phyloP scores from a whole-genome alignment of 2,113 vertebrate genomes.

The Chloebia gouldiae region DNA sequence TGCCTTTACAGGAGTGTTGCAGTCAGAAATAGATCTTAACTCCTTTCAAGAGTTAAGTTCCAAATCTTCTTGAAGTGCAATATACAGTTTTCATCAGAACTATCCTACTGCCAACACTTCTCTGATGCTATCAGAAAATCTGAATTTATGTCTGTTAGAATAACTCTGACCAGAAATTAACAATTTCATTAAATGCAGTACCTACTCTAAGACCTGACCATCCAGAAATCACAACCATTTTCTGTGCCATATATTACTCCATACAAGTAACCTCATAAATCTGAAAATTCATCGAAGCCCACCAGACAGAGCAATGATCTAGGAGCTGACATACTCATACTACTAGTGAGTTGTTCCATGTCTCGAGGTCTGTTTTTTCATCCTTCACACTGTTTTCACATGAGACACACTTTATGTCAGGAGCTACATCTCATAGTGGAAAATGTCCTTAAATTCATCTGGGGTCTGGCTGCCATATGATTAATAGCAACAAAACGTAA shows the following conservation, averaged over 20 bases:
- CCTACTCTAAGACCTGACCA: neutral
- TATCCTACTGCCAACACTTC: neutral
- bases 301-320: neutral
- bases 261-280: neutral
- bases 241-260: neutral
- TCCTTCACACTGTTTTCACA: neutral
- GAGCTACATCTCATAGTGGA: neutral
- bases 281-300: neutral
- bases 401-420: neutral
- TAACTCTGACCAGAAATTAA: neutral
- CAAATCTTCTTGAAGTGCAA: neutral
- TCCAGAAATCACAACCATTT: neutral
- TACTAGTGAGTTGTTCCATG: neutral
- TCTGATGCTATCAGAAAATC: neutral
- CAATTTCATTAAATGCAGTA: neutral
- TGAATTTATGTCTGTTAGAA: neutral
- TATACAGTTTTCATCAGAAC: neutral
- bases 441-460: neutral
- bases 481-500: neutral
- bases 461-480: neutral
- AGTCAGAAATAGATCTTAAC: neutral
- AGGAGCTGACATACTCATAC: neutral
- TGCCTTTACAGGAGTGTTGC: neutral
- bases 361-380: neutral
- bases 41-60: neutral